Evolutionary conservation across 2,113 vertebrate species (phyloP).

Genomic region (Tapirus terrestris): DNA sequence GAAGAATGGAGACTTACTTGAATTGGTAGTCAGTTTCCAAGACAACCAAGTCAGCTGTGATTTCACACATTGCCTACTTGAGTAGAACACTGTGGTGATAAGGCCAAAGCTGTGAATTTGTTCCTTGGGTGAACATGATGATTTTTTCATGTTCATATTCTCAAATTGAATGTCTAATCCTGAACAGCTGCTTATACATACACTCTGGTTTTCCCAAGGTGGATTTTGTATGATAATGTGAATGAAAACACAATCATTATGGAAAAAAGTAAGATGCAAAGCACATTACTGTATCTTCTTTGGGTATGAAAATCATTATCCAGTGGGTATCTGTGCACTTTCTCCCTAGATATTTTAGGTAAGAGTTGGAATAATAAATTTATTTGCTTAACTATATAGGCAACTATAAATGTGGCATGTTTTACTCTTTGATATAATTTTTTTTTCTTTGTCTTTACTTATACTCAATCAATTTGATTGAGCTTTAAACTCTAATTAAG

Average conservation of each 20-base stretch:
- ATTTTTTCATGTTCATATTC: neutral
- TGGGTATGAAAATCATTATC: neutral
- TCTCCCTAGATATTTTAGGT: neutral
- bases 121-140: neutral
- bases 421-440: neutral
- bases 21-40: constrained; percentile 39
- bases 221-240: neutral
- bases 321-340: neutral
- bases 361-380: neutral
- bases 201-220: neutral
- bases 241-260: neutral
- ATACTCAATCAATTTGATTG: constrained; percentile 6
- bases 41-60: neutral
- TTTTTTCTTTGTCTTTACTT: constrained; percentile 1
- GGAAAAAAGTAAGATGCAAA: neutral
- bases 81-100: neutral
- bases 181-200: neutral
- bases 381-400: neutral
- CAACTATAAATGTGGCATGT: neutral
- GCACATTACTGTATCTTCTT: neutral
- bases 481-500: constrained; percentile 7
- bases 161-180: neutral
- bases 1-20: neutral
- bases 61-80: neutral
- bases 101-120: neutral